These are phyloP conservation scores for Zapus hudsonius DNA, from an alignment of 2,113 vertebrate species.

Conservation along the genomic window DNA sequence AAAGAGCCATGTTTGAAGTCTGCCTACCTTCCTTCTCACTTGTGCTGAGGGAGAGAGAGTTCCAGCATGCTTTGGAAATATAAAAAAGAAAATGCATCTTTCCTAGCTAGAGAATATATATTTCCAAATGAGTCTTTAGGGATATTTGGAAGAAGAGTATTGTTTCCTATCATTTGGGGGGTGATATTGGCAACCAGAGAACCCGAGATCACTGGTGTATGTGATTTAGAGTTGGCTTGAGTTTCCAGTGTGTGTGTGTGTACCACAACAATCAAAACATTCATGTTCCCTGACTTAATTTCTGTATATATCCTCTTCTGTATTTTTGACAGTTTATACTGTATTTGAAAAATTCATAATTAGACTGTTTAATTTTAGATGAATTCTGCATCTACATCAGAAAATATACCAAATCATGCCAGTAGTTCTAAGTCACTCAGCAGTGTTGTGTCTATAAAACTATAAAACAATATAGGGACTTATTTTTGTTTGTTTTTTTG, in stretches of 20 bases:
- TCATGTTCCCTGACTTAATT: background rate
- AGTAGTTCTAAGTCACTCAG: background rate
- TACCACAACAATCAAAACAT: background rate
- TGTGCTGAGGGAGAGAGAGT: background rate
- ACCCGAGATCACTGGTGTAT: background rate
- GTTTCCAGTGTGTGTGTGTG: background rate
- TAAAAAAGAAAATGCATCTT: too few relatives aligned
- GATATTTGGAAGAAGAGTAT: conserved; percentile 18
- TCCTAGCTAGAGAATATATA: too few relatives aligned
- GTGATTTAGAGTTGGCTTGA: conserved; percentile 25
- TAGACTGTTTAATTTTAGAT: conserved; percentile 35
- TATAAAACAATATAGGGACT: too few relatives aligned
- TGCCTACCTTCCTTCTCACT: conserved; percentile 66
- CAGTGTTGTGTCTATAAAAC: background rate
- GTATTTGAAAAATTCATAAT: background rate
- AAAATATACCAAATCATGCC: background rate
- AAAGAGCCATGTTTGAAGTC: conserved; percentile 78
- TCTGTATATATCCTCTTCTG: background rate
- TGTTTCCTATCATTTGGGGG: background rate
- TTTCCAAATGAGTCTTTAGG: background rate
- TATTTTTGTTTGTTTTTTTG: too few relatives aligned
- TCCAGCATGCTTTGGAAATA: background rate
- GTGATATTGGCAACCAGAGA: conserved; percentile 2
- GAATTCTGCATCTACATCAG: background rate
- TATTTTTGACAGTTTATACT: background rate